A percentile compares a stretch with the other conserved stretches of the same genome.
phyloP scores from a whole-genome alignment of 2,113 vertebrate species.

The Nibea coibor region DNA sequence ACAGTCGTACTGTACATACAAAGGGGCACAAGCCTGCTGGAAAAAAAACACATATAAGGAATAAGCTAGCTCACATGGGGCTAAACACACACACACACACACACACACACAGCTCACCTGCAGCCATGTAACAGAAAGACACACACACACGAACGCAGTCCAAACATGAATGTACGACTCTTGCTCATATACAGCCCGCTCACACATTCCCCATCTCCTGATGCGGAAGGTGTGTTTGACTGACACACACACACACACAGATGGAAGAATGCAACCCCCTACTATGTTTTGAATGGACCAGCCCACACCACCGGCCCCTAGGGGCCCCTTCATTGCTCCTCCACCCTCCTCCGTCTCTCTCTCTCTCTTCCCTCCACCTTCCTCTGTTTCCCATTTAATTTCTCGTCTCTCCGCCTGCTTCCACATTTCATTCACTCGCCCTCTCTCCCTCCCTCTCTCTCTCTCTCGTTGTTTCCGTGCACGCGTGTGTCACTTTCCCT shows the following conservation, averaged over 20 bases:
- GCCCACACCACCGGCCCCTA: slow-evolving; percentile 48
- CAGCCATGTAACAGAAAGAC: slow-evolving; percentile 74
- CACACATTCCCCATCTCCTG: slow-evolving; percentile 27
- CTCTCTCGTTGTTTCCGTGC: slow-evolving; percentile 49
- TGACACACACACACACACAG: slow-evolving; percentile 31
- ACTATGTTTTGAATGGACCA: slow-evolving; percentile 59
- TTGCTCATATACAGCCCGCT: slow-evolving; percentile 29
- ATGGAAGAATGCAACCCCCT: slow-evolving; percentile 60
- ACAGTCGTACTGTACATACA: slow-evolving; percentile 81
- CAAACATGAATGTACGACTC: too few species aligned
- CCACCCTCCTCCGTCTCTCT: slow-evolving; percentile 56
- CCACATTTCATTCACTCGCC: slow-evolving; percentile 20
- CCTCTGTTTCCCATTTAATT: slow-evolving; percentile 24
- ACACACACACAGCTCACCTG: slow-evolving; percentile 87
- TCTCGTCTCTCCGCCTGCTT: slow-evolving; percentile 16
- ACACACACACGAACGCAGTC: slow-evolving; percentile 34
- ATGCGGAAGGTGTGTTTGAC: slow-evolving; percentile 47
- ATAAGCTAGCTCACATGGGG: slow-evolving; percentile 48
- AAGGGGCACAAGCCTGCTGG: slow-evolving; percentile 57
- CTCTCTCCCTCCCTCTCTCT: too few species aligned
- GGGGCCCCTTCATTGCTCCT: slow-evolving; percentile 67
- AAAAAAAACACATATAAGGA: slow-evolving; percentile 53
- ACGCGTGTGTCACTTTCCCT: slow-evolving; percentile 28
- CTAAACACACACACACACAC: slow-evolving; percentile 42
- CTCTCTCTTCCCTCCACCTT: slow-evolving; percentile 1